Percentiles rank a stretch among this genome's conserved stretches.
Evolutionary conservation across 2,113 vertebrate genomes (phyloP).

Genomic region (Gymnobelideus leadbeateri): DNA sequence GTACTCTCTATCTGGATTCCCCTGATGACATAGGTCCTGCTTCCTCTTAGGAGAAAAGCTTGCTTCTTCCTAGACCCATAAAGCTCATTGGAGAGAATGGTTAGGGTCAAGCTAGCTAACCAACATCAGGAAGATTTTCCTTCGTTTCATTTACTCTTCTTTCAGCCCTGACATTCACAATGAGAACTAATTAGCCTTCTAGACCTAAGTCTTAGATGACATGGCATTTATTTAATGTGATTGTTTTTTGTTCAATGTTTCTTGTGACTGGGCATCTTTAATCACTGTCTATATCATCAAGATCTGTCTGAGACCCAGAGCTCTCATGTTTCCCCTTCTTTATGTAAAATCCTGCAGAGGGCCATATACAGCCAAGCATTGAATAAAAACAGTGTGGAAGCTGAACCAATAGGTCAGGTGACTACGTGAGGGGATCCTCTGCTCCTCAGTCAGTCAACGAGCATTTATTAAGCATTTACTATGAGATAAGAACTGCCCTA

Average conservation of each 20-base stretch:
- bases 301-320: neutral
- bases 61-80: neutral
- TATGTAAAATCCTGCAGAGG: neutral
- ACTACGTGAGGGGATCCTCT: neutral
- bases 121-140: neutral
- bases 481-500: neutral
- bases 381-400: neutral
- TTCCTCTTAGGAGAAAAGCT: neutral
- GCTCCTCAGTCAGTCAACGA: neutral
- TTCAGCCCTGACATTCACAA: neutral
- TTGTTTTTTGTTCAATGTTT: neutral
- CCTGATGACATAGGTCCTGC: neutral
- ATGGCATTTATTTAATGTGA: neutral
- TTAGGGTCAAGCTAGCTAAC: neutral
- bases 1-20: neutral
- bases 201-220: neutral
- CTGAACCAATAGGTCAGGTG: neutral
- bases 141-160: neutral
- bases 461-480: neutral
- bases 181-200: neutral
- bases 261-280: neutral
- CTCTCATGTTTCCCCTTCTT: neutral
- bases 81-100: neutral
- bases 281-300: neutral
- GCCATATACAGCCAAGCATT: neutral